Percentiles rank a stretch among this genome's conserved stretches.
Evolutionary conservation across 2,797 vertebrate genomes (phyloP).

Genomic region (Tiaroga cobitis): DNA sequence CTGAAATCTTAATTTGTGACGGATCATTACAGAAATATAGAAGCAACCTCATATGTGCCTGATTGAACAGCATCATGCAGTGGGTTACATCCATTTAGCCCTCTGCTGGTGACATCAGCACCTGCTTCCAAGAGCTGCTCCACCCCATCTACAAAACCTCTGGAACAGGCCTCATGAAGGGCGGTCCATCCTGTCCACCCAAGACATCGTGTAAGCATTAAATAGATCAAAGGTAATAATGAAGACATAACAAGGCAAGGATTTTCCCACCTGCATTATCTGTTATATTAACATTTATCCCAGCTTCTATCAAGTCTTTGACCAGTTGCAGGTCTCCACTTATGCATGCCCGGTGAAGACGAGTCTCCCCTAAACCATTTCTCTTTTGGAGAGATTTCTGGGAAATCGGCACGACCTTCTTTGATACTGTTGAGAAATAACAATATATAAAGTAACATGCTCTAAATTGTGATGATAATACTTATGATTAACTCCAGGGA

Average conservation of each 20-base stretch:
- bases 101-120: conserved; percentile 79
- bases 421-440: conserved; percentile 35
- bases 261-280: conserved; percentile 83
- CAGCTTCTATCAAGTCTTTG: conserved; percentile 78
- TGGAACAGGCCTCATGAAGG: conserved; percentile 81
- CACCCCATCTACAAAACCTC: conserved; percentile 75
- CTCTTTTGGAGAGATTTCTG: conserved; percentile 63
- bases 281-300: conserved; percentile 78
- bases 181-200: conserved; percentile 83
- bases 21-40: background rate
- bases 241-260: background rate
- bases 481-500: background rate
- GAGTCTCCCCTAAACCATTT: conserved; percentile 77
- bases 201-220: background rate
- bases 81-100: conserved; percentile 75
- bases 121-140: conserved; percentile 82
- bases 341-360: conserved; percentile 78
- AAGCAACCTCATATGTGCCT: conserved; percentile 79
- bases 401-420: background rate
- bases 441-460: background rate
- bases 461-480: background rate
- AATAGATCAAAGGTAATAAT: background rate
- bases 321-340: conserved; percentile 76
- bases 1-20: background rate
- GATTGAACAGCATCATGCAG: conserved; percentile 81